A percentile compares a stretch with the other conserved stretches of the same genome.
Evolutionary conservation across 2,113 vertebrate species (phyloP).

Genomic region (Aspidoscelis tigris): DNA sequence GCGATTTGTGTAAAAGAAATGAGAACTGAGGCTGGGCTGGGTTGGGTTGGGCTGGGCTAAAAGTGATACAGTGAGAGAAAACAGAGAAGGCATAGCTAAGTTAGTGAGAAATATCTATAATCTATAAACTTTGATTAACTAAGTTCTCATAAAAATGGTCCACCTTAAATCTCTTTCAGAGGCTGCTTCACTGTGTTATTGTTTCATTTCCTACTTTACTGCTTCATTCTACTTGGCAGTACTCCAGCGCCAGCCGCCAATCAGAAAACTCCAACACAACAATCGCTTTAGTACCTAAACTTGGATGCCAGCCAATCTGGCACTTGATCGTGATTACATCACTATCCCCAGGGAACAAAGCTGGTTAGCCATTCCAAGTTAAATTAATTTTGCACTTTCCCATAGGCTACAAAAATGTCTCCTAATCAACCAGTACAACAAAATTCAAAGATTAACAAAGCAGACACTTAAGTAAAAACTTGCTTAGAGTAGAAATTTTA

Average conservation of each 20-base stretch:
- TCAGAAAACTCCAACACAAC: slow-evolving; percentile 69
- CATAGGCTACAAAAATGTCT: slow-evolving; percentile 65
- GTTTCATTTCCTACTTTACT: slow-evolving; percentile 47
- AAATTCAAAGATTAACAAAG: slow-evolving; percentile 41
- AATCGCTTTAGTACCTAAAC: slow-evolving; percentile 60
- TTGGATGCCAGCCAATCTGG: slow-evolving; percentile 71
- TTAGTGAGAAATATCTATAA: slow-evolving; percentile 12
- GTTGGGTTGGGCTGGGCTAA: not conserved
- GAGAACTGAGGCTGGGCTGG: not conserved
- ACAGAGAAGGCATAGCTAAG: not conserved
- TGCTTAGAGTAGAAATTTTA: not conserved
- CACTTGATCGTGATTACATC: slow-evolving; percentile 69
- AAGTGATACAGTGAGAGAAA: not conserved
- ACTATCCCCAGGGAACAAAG: slow-evolving; percentile 60
- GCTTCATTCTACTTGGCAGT: slow-evolving; percentile 60
- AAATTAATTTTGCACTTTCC: slow-evolving; percentile 79
- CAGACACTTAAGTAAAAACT: not conserved
- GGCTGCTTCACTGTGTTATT: slow-evolving; percentile 20
- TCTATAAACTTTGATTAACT: not conserved
- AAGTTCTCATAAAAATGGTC: slow-evolving; percentile 57
- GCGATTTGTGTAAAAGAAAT: not conserved
- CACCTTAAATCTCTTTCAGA: slow-evolving; percentile 64
- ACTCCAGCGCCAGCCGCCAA: slow-evolving; percentile 69
- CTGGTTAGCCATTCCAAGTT: slow-evolving; percentile 68
- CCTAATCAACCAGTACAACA: slow-evolving; percentile 50